These are phyloP conservation scores for Brachyrhaphis roseni DNA, from an alignment of 2,797 vertebrate species.

Conservation along the genomic window DNA sequence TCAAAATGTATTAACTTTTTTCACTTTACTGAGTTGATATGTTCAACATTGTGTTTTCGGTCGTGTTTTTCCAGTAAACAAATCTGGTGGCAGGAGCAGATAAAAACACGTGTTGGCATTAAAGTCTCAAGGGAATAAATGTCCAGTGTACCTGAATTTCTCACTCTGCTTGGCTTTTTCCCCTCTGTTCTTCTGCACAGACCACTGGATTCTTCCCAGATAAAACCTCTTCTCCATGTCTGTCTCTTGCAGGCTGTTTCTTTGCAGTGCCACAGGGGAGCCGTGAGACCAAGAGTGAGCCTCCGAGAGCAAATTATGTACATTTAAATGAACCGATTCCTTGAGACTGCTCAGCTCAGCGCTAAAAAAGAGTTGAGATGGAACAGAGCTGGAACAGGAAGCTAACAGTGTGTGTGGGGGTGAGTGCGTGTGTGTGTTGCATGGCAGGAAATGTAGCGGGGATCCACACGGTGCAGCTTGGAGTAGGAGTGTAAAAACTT, in stretches of 20 bases:
- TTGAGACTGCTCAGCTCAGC: slow-evolving; percentile 79
- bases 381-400: slow-evolving; percentile 72
- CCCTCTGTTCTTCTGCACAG: slow-evolving; percentile 62
- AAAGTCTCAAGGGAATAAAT: slow-evolving; percentile 53
- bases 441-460: slow-evolving; percentile 34
- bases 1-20: background rate
- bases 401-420: slow-evolving; percentile 52
- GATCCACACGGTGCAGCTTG: slow-evolving; percentile 63
- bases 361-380: slow-evolving; percentile 74
- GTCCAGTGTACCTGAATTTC: slow-evolving; percentile 70
- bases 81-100: slow-evolving; percentile 37
- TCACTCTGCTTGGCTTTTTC: slow-evolving; percentile 57
- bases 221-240: slow-evolving; percentile 62
- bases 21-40: slow-evolving; percentile 4
- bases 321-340: slow-evolving; percentile 83
- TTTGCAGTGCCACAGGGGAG: slow-evolving; percentile 69
- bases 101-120: slow-evolving; percentile 63
- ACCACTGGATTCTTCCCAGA: slow-evolving; percentile 69
- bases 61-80: slow-evolving; percentile 16
- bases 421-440: slow-evolving; percentile 38
- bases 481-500: slow-evolving; percentile 80
- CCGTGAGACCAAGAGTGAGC: slow-evolving; percentile 73
- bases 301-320: slow-evolving; percentile 80
- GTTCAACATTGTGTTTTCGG: slow-evolving; percentile 3
- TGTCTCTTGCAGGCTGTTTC: slow-evolving; percentile 63